Base-by-base conservation (phyloP, 2,888 invertebrate genomes). In the Agrochola litura region DNA sequence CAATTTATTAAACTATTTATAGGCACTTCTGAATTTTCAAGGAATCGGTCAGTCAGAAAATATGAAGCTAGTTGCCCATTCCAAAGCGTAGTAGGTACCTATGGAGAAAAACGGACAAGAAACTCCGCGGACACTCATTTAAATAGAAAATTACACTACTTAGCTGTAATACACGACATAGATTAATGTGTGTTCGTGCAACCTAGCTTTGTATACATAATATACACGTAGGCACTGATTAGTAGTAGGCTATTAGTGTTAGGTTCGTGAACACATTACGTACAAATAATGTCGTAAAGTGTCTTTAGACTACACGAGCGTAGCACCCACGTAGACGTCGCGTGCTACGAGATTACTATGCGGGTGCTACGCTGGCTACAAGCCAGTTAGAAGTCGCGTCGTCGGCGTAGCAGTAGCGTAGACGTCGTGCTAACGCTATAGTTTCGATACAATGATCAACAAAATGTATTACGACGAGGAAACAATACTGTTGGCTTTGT, bases 311-410 rank as follows among this genome's bases (percentile, higher is more conserved):
- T 19, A 49, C 46, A 37, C 6, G 37, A 63, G 14, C 46, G 46
- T 78, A 77, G n/a, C 52, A 77, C 6, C 8, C 6, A 14, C 41
- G 71, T 56, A 71, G 56, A 30, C 56, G 8, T 58, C 12, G 41
- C 30, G 30, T 60, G 52, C 77, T 52, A 60, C 76, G 25, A 1
- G 2, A 30, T 14, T 76, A 46, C 66, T 76, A 46, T 58, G 52
- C 9, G n/a, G 12, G 3, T 58, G 46, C 72, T 73, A 58, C 73
- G 46, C 22, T 49, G 0, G 37, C 16, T 6, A 46, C 37, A 19
- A 54, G 37, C n/a, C 14, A 2, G 16, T 19, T 64, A 46, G 30
- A 63, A 43, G 6, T 30, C 9, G 41, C 25, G 54, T 67, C 58
- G 0, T 60, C 30, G 60, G 8, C 60, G 30, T 60, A 60, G 60